Percentiles rank a stretch among this genome's conserved stretches.
Conservation (phyloP, 2,113 vertebrate genomes). For the Sphyrna mokarran region DNA sequence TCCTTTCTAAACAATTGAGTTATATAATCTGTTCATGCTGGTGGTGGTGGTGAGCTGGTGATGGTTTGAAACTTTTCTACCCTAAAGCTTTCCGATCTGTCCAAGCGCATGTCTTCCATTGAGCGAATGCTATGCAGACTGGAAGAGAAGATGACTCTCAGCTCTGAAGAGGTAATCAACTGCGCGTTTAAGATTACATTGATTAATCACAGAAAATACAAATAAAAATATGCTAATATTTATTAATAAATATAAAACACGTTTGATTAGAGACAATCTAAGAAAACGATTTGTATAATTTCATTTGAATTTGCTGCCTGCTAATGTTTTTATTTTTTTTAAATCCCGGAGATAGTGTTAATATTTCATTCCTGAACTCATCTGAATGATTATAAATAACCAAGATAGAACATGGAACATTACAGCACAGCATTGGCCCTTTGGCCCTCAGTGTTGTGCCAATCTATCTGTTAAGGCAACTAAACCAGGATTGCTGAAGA, state of each 20-base stretch:
- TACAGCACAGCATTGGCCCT: too few species aligned
- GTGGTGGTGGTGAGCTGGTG: background rate
- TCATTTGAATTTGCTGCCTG: background rate
- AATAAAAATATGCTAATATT: background rate
- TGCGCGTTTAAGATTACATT: background rate
- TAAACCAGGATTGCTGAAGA: background rate
- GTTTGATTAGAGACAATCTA: background rate
- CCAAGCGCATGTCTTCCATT: constrained; percentile 63
- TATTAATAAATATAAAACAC: background rate
- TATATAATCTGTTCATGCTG: background rate
- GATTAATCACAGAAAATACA: background rate
- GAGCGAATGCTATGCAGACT: constrained; percentile 65
- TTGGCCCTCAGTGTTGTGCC: too few species aligned
- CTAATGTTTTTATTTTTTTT: background rate
- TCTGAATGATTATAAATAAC: background rate
- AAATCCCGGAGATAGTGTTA: background rate
- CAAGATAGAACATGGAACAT: too few species aligned
- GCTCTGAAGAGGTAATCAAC: constrained; percentile 58
- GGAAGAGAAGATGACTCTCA: constrained; percentile 64
- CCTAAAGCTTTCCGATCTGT: constrained; percentile 68
- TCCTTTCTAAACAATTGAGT: background rate
- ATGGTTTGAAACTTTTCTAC: constrained; percentile 33
- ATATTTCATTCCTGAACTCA: background rate
- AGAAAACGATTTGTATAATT: background rate
- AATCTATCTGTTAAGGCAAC: background rate